Conservation (phyloP, 2,797 vertebrate genomes). For the Urophycis tenuis region DNA sequence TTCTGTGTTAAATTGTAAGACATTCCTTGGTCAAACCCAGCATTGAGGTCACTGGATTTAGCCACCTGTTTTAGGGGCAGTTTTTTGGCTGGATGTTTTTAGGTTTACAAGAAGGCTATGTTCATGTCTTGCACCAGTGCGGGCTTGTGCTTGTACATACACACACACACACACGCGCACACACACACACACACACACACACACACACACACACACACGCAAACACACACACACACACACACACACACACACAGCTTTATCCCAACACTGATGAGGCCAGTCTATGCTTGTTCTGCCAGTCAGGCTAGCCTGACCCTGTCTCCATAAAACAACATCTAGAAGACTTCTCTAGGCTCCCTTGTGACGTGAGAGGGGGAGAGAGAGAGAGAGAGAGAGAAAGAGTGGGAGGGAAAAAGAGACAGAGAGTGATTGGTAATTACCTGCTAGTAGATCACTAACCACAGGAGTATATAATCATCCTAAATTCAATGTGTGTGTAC, state of each 20-base stretch:
- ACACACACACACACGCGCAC: no score
- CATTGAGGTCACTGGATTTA: constrained; percentile 45
- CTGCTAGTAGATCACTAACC: constrained; percentile 51
- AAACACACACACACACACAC: no score
- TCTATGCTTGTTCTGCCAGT: constrained; percentile 11
- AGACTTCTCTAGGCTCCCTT: constrained; percentile 43
- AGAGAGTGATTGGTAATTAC: constrained; percentile 58
- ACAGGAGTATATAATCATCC: constrained; percentile 46
- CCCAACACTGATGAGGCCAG: constrained; percentile 24
- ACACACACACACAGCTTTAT: not conserved
- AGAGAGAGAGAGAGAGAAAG: constrained; percentile 1
- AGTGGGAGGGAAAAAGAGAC: constrained; percentile 33
- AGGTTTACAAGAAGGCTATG: constrained; percentile 49
- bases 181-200: not conserved
- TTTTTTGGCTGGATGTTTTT: constrained; percentile 56
- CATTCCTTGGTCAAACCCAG: constrained; percentile 51
- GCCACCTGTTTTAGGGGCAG: constrained; percentile 62
- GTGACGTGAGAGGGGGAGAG: constrained; percentile 33
- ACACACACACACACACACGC: no score
- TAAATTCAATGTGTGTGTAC: constrained; percentile 41
- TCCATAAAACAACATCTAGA: constrained; percentile 37
- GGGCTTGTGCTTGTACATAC: constrained; percentile 19
- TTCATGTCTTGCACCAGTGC: constrained; percentile 30
- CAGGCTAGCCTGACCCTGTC: constrained; percentile 32
- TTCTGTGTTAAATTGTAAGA: constrained; percentile 39